Evolutionary conservation across 2,888 invertebrate species (phyloP).

Genomic region (Sthenelais limicola): DNA sequence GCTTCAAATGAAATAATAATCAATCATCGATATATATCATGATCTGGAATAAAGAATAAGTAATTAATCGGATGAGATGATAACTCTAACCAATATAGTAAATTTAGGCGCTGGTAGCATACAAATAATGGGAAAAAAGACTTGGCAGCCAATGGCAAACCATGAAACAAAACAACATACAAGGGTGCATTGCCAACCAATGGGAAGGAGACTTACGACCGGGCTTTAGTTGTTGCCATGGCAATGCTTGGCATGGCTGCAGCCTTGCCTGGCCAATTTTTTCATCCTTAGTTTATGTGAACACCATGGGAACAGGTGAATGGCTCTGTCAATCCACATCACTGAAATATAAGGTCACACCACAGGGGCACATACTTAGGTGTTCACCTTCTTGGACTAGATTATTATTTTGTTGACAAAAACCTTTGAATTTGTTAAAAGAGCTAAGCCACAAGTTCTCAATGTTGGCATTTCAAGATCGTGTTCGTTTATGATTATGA

Average conservation of each 20-base stretch:
- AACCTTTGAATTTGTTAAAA: too few species aligned
- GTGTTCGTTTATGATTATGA: too few species aligned
- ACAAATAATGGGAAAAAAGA: too few species aligned
- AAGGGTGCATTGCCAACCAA: slow-evolving; percentile 28
- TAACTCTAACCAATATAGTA: too few species aligned
- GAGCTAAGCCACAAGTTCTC: too few species aligned
- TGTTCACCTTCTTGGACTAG: too few species aligned
- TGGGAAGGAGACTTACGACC: slow-evolving; percentile 20
- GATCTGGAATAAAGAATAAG: background rate
- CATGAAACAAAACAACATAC: slow-evolving; percentile 6
- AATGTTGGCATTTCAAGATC: too few species aligned
- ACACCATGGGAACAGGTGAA: background rate
- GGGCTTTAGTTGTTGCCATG: background rate
- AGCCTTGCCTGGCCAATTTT: background rate
- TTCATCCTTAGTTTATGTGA: background rate
- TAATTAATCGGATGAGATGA: background rate
- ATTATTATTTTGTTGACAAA: too few species aligned
- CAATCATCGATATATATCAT: background rate
- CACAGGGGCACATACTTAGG: too few species aligned
- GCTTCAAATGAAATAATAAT: background rate
- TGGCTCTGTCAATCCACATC: background rate
- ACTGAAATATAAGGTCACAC: slow-evolving; percentile 11
- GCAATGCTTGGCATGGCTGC: background rate
- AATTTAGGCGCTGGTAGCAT: too few species aligned
- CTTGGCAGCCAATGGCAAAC: slow-evolving; percentile 14